Evolutionary conservation across 2,888 invertebrate genomes (phyloP), one percentile per base, ranked within the genome.

Genomic region (Drosophila acutilabella): DNA sequence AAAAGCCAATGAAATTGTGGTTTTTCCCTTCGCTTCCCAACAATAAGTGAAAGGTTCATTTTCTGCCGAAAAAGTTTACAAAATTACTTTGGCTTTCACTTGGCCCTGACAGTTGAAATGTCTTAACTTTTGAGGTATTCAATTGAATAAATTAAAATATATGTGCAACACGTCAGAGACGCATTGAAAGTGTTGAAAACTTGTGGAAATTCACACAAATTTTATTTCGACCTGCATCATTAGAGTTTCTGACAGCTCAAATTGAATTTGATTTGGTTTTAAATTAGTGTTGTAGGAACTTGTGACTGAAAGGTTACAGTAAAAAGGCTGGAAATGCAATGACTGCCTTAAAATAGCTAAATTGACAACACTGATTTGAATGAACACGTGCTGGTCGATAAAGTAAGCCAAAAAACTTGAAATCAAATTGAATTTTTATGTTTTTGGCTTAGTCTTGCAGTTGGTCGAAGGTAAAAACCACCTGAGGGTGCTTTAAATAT

Each of bases 401-500:
- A 74, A 53, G 40, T 61, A 40, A 47, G 13, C 30, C 40, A 47
- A 54, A 54, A 61, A 48, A 56, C 52, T 45, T 8, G 11, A 56
- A 73, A 70, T 75, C 62, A 59, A 62, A 48, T 78, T 76, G 65
- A 78, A 74, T 78, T 69, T 74, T 69, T 74, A 74, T 76, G 64
- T 56, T 68, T 73, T 78, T 45, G 20, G 14, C 26, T 47, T 30
- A 23, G 16, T 5, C 33, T 20, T 26, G 18, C 52, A n/a, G 38
- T 13, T 38, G 23, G 14, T 26, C 13, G 30, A 58, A 50, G 58
- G 18, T 20, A 11, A 41, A 16, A 58, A 18, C 18, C 30, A 45
- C 36, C 60, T 53, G 44, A n/a, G 36, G 50, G 36, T 13, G 10
- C 44, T 38, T 53, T 53, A 53, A 61, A 61, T 61, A 61, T 61